Base-by-base conservation (phyloP, 2,113 vertebrate genomes). In the Nicator chloris region DNA sequence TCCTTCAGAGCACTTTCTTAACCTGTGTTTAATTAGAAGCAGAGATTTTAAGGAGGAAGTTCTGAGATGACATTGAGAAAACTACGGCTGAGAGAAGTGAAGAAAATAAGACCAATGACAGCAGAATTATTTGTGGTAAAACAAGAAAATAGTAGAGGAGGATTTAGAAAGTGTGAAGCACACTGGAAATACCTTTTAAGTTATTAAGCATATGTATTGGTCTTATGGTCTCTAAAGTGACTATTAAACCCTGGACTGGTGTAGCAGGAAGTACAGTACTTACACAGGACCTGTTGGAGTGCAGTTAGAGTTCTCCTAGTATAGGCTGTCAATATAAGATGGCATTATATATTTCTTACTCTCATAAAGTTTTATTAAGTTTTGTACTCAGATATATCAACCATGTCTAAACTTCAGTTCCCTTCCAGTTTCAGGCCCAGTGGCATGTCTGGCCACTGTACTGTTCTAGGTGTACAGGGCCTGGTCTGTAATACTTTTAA, bases 151-250 rank as follows among this genome's bases (percentile, higher is more conserved):
- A 85, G 76, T 44, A 47, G 51, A 64, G 31, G 15, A 79, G 30
- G 13, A 15, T 64, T 72, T 85, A 75, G 82, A 96, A 96, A 88
- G 10, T 57, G 61, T 88, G 86, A 95, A 88, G 19, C 57, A 69
- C 37, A 28, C 11, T 76, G 76, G 90, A 92, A 90, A 76, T 82
- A 90, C 23, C 85, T 87, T 83, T 27, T 8, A 30, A 56, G 30
- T 94, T 72, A 71, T 59, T 79, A 72, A 82, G 61, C n/a, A 53
- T 80, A 16, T 82, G 27, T 64, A 26, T 51, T 59, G 45, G 33
- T 85, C 45, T 44, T 85, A 44, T 68, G 80, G 61, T 88, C 56
- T 85, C 70, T 40, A 33, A 66, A 82, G 39, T 23, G 27, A 31
- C 40, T 68, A 1, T 75, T 78, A 71, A 88, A n/a, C 13, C 30